A percentile compares a stretch with the other conserved stretches of the same genome.
Conservation (phyloP, 2,113 vertebrate species). For the Hiodon alosoides region DNA sequence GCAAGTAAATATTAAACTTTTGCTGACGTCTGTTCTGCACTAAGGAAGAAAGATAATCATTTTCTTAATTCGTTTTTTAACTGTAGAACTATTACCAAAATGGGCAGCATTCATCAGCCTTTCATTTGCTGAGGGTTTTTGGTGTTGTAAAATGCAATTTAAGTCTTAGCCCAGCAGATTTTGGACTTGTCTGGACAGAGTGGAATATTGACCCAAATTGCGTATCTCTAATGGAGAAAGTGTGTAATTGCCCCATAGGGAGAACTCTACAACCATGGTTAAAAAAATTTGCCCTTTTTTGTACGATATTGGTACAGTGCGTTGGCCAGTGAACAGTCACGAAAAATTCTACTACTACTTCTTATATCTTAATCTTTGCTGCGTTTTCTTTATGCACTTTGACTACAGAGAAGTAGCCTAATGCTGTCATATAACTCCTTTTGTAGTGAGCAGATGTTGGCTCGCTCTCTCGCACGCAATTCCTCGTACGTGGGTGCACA, state of each 20-base stretch:
- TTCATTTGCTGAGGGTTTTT: not conserved
- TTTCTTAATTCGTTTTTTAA: conserved; percentile 72
- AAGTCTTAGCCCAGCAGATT: not conserved
- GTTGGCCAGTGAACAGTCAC: too few relatives aligned
- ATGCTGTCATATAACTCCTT: too few relatives aligned
- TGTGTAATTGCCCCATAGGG: not conserved
- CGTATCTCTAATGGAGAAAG: not conserved
- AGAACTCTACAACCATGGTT: not conserved
- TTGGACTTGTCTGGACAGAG: not conserved
- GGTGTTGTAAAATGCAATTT: conserved; percentile 1
- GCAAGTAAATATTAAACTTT: conserved; percentile 9
- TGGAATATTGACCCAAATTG: not conserved
- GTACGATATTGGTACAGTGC: too few relatives aligned
- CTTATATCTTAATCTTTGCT: too few relatives aligned
- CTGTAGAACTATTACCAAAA: conserved; percentile 54
- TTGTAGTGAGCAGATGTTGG: too few relatives aligned
- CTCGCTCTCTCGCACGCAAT: too few relatives aligned
- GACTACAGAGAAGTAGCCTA: too few relatives aligned
- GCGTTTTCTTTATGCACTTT: too few relatives aligned
- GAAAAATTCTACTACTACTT: too few relatives aligned
- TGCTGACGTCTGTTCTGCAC: conserved; percentile 7
- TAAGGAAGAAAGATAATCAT: conserved; percentile 49
- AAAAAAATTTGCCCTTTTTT: too few relatives aligned
- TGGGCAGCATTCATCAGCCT: conserved; percentile 52
- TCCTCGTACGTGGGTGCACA: too few relatives aligned